Evolutionary conservation across 2,797 vertebrate species (phyloP).

Genomic region (Spea hammondii): DNA sequence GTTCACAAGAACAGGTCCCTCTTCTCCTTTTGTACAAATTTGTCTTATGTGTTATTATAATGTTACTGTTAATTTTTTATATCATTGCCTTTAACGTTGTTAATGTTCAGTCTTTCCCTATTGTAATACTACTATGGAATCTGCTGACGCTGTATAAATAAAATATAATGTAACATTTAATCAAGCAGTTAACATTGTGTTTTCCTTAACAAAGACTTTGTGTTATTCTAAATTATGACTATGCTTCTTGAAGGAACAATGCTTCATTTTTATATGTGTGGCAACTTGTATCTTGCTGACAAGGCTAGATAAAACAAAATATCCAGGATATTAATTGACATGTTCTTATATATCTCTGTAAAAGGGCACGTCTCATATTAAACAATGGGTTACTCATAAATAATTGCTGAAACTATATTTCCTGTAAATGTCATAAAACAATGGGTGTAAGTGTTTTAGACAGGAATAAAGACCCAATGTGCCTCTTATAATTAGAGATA

Average conservation of each 20-base stretch:
- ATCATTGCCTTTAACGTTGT: background rate
- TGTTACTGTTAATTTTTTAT: background rate
- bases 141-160: no score
- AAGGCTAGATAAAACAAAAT: background rate
- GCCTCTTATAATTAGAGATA: background rate
- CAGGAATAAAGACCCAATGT: background rate
- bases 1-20: no score
- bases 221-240: no score
- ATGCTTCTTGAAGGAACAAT: no score
- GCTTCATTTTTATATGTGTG: background rate
- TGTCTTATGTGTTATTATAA: no score
- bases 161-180: no score
- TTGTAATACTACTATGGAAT: no score
- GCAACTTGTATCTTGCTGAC: background rate
- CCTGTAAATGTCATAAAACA: background rate
- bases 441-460: conserved; percentile 4
- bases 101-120: no score
- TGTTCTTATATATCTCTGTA: background rate
- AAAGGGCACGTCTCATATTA: conserved; percentile 2
- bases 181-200: no score
- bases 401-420: conserved; percentile 2
- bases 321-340: background rate
- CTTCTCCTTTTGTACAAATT: no score
- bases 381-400: conserved; percentile 1
- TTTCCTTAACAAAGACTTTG: no score